phyloP scores from a whole-genome alignment of 2,888 invertebrate species.

The Strigamia transsilvanica region DNA sequence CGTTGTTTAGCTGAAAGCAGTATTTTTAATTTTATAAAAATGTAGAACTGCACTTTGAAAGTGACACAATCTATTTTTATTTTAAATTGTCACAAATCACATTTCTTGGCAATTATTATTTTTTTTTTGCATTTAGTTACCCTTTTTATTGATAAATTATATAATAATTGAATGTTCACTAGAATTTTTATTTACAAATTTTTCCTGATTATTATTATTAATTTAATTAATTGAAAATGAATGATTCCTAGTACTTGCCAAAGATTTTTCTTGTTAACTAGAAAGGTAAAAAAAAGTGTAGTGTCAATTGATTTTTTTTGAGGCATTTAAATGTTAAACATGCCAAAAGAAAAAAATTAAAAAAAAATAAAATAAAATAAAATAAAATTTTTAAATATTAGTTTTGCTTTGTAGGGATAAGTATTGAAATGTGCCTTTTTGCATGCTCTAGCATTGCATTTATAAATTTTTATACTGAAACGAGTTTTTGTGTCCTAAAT shows the following conservation, averaged over 20 bases:
- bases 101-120: slow-evolving; percentile 19
- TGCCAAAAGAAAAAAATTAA: slow-evolving; percentile 26
- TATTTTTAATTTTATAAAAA: slow-evolving; percentile 44
- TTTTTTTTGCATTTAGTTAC: slow-evolving; percentile 2
- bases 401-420: slow-evolving; percentile 27
- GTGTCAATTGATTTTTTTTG: slow-evolving; percentile 42
- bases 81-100: slow-evolving; percentile 45
- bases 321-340: slow-evolving; percentile 44
- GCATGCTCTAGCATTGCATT: slow-evolving; percentile 53
- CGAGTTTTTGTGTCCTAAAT: slow-evolving; percentile 28
- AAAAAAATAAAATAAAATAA: slow-evolving; percentile 8
- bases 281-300: slow-evolving; percentile 17
- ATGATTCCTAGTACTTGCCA: slow-evolving; percentile 37
- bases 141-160: slow-evolving; percentile 17
- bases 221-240: slow-evolving; percentile 38
- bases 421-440: slow-evolving; percentile 52
- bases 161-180: slow-evolving; percentile 22
- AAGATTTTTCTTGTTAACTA: slow-evolving; percentile 44
- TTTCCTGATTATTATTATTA: neutral
- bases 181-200: slow-evolving; percentile 37
- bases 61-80: slow-evolving; percentile 44
- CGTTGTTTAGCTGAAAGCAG: slow-evolving; percentile 49
- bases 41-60: slow-evolving; percentile 48
- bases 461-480: slow-evolving; percentile 49
- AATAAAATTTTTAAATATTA: slow-evolving; percentile 15